Evolutionary conservation across 1,140 invertebrate species (phyloP).

Genomic region (Psilanteris sp.): DNA sequence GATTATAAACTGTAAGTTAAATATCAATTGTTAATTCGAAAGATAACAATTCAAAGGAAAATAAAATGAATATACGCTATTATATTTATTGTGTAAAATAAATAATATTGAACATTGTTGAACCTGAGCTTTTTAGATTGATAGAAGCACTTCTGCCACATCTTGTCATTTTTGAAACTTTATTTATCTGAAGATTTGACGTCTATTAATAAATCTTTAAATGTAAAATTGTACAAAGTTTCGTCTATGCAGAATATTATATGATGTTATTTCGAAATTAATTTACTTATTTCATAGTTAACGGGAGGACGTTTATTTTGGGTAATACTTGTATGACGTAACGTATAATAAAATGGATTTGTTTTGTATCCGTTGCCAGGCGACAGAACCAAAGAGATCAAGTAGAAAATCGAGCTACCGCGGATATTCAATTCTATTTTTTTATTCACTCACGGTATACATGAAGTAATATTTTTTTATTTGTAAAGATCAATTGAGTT

Average conservation of each 20-base stretch:
- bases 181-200: neutral
- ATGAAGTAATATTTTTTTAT: constrained; percentile 50
- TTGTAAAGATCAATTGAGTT: constrained; percentile 50
- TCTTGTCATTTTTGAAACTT: constrained; percentile 71
- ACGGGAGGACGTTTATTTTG: constrained; percentile 32
- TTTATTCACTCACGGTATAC: constrained; percentile 21
- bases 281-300: constrained; percentile 34
- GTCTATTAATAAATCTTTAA: too few relatives aligned
- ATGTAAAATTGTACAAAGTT: neutral
- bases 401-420: constrained; percentile 37
- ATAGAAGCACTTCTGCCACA: constrained; percentile 56
- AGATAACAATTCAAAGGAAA: too few relatives aligned
- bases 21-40: too few relatives aligned
- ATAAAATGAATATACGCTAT: too few relatives aligned
- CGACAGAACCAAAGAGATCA: constrained; percentile 39
- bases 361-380: constrained; percentile 61
- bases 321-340: constrained; percentile 23
- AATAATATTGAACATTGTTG: too few relatives aligned
- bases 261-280: too few relatives aligned
- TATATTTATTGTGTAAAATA: too few relatives aligned
- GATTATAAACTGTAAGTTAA: constrained; percentile 67
- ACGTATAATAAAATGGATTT: constrained; percentile 42
- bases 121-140: constrained; percentile 75
- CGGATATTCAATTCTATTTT: constrained; percentile 42
- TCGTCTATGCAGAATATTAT: neutral